phyloP scores from a whole-genome alignment of 2,113 vertebrate species.

The Pterophyllum scalare region DNA sequence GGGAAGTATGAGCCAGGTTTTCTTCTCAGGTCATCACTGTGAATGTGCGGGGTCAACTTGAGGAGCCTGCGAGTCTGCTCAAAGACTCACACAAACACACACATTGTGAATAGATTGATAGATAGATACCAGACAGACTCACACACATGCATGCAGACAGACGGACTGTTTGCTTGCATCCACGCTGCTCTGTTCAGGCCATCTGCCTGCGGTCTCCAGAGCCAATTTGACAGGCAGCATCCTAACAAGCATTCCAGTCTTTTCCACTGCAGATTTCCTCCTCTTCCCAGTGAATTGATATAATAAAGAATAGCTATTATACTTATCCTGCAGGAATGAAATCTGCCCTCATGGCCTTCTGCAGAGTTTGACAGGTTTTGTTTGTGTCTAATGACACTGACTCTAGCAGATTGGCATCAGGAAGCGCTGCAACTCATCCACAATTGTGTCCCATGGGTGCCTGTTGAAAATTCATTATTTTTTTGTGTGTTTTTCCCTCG shows the following conservation, averaged over 20 bases:
- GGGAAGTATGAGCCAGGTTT: constrained; percentile 11
- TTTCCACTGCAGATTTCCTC: constrained; percentile 55
- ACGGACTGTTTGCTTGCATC: constrained; percentile 45
- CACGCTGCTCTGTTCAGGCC: constrained; percentile 57
- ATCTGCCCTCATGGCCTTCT: constrained; percentile 52
- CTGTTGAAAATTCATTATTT: constrained; percentile 49
- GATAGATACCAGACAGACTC: constrained; percentile 33
- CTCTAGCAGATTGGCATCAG: constrained; percentile 50
- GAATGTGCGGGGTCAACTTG: constrained; percentile 34
- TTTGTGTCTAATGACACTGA: constrained; percentile 69
- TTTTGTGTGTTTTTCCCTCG: constrained; percentile 7
- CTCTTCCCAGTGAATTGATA: constrained; percentile 55
- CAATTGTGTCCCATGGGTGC: constrained; percentile 57
- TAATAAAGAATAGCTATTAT: constrained; percentile 49
- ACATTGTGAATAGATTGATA: constrained; percentile 36
- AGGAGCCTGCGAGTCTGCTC: constrained; percentile 37
- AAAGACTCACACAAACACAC: constrained; percentile 12
- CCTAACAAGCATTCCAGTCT: constrained; percentile 66
- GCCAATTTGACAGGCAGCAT: constrained; percentile 66
- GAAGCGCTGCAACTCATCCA: constrained; percentile 51
- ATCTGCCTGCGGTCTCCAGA: constrained; percentile 61
- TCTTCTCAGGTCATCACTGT: constrained; percentile 35
- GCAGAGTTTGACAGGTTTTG: constrained; percentile 70
- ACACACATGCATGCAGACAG: constrained; percentile 30
- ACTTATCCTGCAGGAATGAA: constrained; percentile 63